phyloP scores from a whole-genome alignment of 1,140 invertebrate genomes.

The Himalopsyche phryganea region DNA sequence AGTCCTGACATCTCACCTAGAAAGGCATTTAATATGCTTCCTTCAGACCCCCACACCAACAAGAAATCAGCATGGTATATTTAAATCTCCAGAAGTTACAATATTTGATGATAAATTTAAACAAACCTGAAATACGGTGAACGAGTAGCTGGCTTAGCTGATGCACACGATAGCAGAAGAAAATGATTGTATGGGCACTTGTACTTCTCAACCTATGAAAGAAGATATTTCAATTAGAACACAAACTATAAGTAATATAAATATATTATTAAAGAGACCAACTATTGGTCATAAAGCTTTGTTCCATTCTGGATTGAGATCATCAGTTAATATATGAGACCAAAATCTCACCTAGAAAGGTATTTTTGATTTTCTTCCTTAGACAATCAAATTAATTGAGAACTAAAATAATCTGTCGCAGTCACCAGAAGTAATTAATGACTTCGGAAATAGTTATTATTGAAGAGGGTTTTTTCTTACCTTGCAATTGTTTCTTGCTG shows the following conservation, averaged over 20 bases:
- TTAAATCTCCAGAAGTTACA: conserved; percentile 14
- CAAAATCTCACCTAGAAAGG: conserved; percentile 27
- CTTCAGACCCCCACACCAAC: conserved; percentile 14
- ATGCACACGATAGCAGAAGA: no score
- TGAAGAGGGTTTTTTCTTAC: no score
- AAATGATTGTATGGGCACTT: no score
- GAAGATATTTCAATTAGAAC: no score
- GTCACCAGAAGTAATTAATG: conserved; percentile 3
- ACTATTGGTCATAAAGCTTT: no score
- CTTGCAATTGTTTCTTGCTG: no score
- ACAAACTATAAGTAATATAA: no score
- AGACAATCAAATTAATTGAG: conserved; percentile 4
- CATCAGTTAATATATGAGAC: not conserved
- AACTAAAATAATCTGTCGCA: conserved; percentile 1
- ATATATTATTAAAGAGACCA: no score
- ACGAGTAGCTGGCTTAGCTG: no score
- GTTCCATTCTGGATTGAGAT: conserved; percentile 29
- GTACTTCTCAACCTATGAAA: no score
- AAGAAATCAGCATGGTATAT: conserved; percentile 16
- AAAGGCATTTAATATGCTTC: conserved; percentile 22
- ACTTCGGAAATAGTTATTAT: no score
- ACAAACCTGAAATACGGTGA: not conserved
- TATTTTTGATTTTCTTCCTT: conserved; percentile 19
- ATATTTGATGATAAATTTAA: not conserved
- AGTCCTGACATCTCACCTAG: conserved; percentile 26